Base-by-base conservation (phyloP, 2,888 invertebrate genomes). In the Serrognathus titanus region DNA sequence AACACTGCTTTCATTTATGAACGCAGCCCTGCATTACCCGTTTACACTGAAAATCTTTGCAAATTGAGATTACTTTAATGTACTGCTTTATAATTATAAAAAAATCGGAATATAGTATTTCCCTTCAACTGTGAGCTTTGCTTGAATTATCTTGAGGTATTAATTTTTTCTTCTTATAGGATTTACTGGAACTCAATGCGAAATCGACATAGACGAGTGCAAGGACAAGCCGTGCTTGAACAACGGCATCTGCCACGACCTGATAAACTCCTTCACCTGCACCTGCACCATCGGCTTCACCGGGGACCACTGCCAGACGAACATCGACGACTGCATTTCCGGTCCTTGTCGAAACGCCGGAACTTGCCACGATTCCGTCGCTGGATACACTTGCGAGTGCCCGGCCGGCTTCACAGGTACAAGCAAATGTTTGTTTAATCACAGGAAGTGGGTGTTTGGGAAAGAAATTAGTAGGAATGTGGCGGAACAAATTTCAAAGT, bases 311-410 rank as follows among this genome's bases (percentile, higher is more conserved):
- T 94, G 94, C 70, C 92, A 94, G 75, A 90, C 88, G 55, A 94
- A 94, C 80, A 92, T 94, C 71, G 94, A 94, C 71, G 94, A 94
- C 73, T 94, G 94, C 74, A 85, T 88, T 1, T 91, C 90, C 1
- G 88, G 87, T 61, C 94, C 96, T 0, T 97, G 97, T 73, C 86
- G 91, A 1, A 95, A 97, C 71, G 92, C 92, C 7, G 93, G 93
- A 2, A 86, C 85, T 3, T 96, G 96, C 68, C 89, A 88, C 51
- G 95, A 96, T 75, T 88, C 90, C 10, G 89, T 95, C 59, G 94
- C 94, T 13, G 89, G 90, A 39, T 97, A 95, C 78, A 89, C 89
- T 1, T 97, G 97, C 78, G 89, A 92, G 67, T 97, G 97, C 73
- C 92, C 90, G 2, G 87, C 91, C 7, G 94, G 94, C 11, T 94